Percentiles rank a stretch among this genome's conserved stretches.
Conservation (phyloP, 2,113 vertebrate genomes). For the Ameiurus melas region DNA sequence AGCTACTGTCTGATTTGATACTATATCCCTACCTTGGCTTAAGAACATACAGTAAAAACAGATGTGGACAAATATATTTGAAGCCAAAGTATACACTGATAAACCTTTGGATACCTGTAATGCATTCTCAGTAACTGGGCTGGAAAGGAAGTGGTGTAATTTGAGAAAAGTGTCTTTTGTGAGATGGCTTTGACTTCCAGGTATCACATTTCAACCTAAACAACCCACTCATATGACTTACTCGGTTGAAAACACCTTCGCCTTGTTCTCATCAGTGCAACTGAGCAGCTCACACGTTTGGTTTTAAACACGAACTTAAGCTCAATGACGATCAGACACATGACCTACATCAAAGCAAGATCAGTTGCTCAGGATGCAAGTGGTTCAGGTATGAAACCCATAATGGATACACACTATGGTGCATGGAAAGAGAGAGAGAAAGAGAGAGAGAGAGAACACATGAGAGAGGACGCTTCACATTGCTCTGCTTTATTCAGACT, state of each 20-base stretch:
- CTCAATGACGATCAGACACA: constrained; percentile 4
- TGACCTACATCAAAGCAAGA: constrained; percentile 29
- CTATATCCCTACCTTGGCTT: not conserved
- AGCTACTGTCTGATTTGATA: not conserved
- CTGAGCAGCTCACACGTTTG: constrained; percentile 25
- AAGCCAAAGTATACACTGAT: not conserved
- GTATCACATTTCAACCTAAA: constrained; percentile 10
- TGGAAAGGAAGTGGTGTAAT: constrained; percentile 6
- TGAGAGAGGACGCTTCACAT: not conserved
- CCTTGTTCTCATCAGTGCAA: constrained; percentile 8
- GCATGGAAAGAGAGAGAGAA: not conserved
- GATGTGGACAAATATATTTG: not conserved
- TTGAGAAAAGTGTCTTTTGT: not conserved
- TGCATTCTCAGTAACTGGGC: not conserved
- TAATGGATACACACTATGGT: not conserved
- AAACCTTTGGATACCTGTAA: not conserved
- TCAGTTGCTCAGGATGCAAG: constrained; percentile 2
- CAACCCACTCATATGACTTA: constrained; percentile 1
- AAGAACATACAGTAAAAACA: not conserved
- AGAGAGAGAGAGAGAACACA: not conserved
- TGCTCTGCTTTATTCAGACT: not conserved
- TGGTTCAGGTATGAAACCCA: not conserved
- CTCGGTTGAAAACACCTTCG: constrained; percentile 6
- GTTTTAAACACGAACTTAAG: constrained; percentile 19
- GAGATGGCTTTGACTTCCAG: not conserved